phyloP scores from a whole-genome alignment of 2,797 vertebrate genomes.

The Cryptoblepharus egeriae region DNA sequence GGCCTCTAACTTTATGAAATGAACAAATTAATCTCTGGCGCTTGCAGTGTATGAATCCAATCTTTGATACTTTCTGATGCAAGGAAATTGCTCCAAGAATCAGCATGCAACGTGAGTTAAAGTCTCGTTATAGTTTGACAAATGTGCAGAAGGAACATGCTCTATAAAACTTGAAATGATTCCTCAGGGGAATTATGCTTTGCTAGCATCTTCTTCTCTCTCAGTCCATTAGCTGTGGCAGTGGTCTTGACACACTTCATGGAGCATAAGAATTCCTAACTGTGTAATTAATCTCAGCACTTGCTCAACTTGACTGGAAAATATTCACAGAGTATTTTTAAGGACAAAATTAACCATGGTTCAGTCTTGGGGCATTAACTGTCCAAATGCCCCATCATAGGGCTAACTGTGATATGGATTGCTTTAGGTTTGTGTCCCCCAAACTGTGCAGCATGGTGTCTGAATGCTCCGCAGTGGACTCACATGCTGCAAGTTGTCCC shows the following conservation, averaged over 20 bases:
- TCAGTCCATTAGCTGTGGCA: neutral
- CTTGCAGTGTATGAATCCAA: conserved; percentile 21
- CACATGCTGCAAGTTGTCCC: no score
- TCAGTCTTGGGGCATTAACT: neutral
- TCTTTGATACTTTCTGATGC: conserved; percentile 43
- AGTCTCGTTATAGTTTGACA: neutral
- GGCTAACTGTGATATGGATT: neutral
- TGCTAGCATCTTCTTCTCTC: neutral
- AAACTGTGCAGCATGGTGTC: no score
- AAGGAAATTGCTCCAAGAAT: conserved; percentile 24
- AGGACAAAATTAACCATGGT: neutral
- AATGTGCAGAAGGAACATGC: conserved; percentile 22
- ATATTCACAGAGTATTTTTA: conserved; percentile 17
- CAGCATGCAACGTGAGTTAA: conserved; percentile 26
- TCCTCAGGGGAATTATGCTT: conserved; percentile 35
- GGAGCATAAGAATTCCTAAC: neutral
- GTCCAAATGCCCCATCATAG: neutral
- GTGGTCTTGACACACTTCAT: conserved; percentile 29
- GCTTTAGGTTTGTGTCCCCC: no score
- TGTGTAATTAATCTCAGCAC: conserved; percentile 47
- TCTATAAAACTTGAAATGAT: conserved; percentile 23
- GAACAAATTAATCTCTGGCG: conserved; percentile 33
- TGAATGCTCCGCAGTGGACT: no score
- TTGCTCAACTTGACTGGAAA: conserved; percentile 26
- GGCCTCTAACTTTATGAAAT: conserved; percentile 53